phyloP scores from a whole-genome alignment of 2,113 vertebrate genomes.

The Cryptoleucopteryx plumbea region DNA sequence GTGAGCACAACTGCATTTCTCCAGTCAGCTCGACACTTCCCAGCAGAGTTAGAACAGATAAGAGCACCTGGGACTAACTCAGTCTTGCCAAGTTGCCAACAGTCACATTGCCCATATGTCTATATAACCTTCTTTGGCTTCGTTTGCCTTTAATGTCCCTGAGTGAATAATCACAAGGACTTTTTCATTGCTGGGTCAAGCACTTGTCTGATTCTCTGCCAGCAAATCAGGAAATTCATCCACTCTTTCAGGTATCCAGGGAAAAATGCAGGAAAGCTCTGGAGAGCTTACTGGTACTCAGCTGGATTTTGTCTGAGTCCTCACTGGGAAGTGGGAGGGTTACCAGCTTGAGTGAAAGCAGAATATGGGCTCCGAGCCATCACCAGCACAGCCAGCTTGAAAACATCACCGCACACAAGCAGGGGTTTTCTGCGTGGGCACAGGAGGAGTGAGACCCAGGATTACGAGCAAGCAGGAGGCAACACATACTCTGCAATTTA shows the following conservation, averaged over 20 bases:
- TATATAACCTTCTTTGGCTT: neutral
- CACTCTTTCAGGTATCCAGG: neutral
- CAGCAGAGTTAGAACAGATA: neutral
- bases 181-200: neutral
- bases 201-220: neutral
- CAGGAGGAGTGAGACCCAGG: neutral
- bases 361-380: neutral
- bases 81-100: neutral
- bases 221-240: neutral
- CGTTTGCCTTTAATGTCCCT: neutral
- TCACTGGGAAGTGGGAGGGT: neutral
- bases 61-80: neutral
- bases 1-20: neutral
- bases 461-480: neutral
- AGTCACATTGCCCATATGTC: neutral
- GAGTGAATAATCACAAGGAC: neutral
- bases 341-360: neutral
- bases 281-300: neutral
- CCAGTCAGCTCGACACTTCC: neutral
- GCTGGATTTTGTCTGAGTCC: neutral
- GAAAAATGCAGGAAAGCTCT: neutral
- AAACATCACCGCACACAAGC: neutral
- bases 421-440: neutral
- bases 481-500: neutral
- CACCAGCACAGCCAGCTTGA: neutral